Evolutionary conservation across 2,797 vertebrate genomes (phyloP).

Genomic region (Mycteria americana): DNA sequence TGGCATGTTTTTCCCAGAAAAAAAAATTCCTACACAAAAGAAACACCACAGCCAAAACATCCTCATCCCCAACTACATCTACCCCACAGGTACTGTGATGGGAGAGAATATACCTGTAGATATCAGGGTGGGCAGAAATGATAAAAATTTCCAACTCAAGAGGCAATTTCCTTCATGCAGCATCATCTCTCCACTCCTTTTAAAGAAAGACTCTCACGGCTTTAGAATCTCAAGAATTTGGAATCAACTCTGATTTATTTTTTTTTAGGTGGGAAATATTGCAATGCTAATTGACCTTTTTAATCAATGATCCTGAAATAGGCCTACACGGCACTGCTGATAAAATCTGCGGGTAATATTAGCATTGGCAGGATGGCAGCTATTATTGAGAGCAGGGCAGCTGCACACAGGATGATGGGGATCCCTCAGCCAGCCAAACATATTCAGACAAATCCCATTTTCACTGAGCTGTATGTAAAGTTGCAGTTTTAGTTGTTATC

Average conservation of each 20-base stretch:
- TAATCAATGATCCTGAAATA: not conserved
- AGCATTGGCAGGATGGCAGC: not conserved
- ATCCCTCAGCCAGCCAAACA: not conserved
- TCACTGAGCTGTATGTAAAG: not conserved
- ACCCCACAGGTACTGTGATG: not conserved
- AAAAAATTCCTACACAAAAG: not conserved
- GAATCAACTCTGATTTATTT: not conserved
- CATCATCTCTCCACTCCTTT: not conserved
- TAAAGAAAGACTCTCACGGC: not conserved
- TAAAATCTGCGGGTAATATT: not conserved
- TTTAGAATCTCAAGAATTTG: not conserved
- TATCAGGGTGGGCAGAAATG: not conserved
- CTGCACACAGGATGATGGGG: not conserved
- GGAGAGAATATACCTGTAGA: not conserved
- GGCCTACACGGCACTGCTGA: not conserved
- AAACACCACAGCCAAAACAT: not conserved
- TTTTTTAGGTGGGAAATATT: not conserved
- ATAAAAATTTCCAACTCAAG: not conserved
- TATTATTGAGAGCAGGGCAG: not conserved
- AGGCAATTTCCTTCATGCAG: not conserved
- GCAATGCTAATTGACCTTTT: not conserved
- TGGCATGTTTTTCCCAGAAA: not conserved
- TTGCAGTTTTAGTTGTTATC: not conserved
- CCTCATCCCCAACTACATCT: not conserved
- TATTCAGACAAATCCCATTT: not conserved